Conservation (phyloP, 2,888 invertebrate genomes). For the Philhelius pedissequus region DNA sequence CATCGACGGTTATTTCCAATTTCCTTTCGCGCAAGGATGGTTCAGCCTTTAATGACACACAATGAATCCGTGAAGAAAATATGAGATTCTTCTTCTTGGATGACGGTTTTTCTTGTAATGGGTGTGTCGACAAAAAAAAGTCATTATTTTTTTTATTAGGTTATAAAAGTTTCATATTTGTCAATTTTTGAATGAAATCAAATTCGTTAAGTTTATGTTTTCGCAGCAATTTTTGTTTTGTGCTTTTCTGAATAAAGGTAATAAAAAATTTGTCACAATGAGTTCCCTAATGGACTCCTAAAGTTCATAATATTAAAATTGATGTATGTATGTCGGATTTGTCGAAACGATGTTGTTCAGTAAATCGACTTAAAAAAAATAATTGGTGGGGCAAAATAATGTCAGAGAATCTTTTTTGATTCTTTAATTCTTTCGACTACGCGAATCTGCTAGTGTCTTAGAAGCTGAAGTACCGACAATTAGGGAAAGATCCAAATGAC, state of each 20-base stretch:
- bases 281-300: too few relatives aligned
- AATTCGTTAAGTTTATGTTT: neutral
- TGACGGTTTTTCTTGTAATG: neutral
- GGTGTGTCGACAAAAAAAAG: neutral
- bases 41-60: neutral
- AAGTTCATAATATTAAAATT: neutral
- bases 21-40: neutral
- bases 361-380: too few relatives aligned
- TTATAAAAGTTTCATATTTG: conserved; percentile 13
- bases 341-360: neutral
- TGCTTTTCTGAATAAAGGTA: neutral
- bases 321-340: neutral
- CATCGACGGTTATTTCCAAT: conserved; percentile 16
- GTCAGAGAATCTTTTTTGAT: too few relatives aligned
- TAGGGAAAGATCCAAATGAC: too few relatives aligned
- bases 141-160: neutral
- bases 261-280: neutral
- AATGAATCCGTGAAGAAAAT: neutral
- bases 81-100: neutral
- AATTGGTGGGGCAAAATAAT: too few relatives aligned
- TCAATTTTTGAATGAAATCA: neutral
- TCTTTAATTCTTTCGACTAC: too few relatives aligned
- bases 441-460: too few relatives aligned
- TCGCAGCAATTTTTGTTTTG: neutral
- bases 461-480: too few relatives aligned